A percentile compares a stretch with the other conserved stretches of the same genome.
Conservation (phyloP, 2,888 invertebrate genomes). For the Sesia bembeciformis region DNA sequence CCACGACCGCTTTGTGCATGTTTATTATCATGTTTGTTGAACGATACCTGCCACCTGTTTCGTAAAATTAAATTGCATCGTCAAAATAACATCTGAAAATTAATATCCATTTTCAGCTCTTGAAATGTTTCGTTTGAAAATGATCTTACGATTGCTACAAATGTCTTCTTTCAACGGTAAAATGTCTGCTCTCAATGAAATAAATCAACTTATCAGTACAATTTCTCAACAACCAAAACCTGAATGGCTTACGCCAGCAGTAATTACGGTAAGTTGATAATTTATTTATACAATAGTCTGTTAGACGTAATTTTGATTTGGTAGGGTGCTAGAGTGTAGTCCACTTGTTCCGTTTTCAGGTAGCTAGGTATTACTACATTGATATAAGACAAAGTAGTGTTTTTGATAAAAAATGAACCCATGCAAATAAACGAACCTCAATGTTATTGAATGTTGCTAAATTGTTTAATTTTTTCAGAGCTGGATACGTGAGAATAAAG, state of each 20-base stretch:
- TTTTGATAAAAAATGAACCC: no score
- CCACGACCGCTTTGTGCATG: constrained; percentile 19
- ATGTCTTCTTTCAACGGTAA: constrained; percentile 99
- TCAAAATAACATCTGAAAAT: no score
- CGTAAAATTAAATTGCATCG: no score
- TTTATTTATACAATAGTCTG: not conserved
- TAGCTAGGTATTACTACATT: not conserved
- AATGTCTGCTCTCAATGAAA: constrained; percentile 99
- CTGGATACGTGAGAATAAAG: constrained; percentile 97
- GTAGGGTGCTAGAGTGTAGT: no score
- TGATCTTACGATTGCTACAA: constrained; percentile 94
- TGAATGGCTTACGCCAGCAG: constrained; percentile 94
- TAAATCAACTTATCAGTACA: constrained; percentile 95
- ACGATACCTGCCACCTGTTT: not conserved
- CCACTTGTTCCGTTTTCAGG: no score
- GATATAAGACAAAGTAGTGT: no score
- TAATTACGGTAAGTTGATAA: constrained; percentile 87
- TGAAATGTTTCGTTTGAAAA: constrained; percentile 96
- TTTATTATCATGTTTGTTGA: constrained; percentile 5
- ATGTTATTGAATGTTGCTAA: no score
- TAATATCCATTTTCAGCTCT: constrained; percentile 66
- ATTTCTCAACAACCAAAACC: constrained; percentile 93
- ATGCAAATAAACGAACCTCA: no score
- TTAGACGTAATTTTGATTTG: no score
- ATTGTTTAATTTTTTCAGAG: constrained; percentile 59